These are phyloP conservation scores for Pseudomugil tenellus DNA, from an alignment of 2,797 vertebrate genomes.

Conservation along the genomic window DNA sequence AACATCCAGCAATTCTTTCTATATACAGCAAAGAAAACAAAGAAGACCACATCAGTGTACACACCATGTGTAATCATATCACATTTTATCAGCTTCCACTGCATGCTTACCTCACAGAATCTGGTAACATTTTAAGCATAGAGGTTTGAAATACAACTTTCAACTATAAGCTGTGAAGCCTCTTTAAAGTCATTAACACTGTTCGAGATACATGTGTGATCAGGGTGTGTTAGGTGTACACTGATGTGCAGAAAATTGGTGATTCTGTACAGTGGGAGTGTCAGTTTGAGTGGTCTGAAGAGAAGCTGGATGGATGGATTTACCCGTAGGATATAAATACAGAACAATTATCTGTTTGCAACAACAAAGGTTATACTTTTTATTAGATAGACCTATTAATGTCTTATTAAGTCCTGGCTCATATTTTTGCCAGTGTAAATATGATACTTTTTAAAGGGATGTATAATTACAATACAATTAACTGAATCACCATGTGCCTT, in stretches of 20 bases:
- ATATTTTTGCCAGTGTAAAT: background rate
- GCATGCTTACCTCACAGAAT: background rate
- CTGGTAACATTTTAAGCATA: background rate
- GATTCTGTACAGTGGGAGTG: too few relatives aligned
- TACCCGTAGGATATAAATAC: background rate
- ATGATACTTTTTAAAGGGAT: background rate
- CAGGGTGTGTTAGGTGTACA: too few relatives aligned
- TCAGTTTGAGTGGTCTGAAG: too few relatives aligned
- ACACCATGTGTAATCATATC: too few relatives aligned
- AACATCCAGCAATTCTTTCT: background rate
- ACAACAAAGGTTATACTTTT: too few relatives aligned
- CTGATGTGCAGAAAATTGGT: too few relatives aligned
- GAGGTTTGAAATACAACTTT: background rate
- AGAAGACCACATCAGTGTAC: background rate
- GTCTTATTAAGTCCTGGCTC: background rate
- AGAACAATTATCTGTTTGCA: background rate
- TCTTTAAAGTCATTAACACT: background rate
- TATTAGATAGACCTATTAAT: background rate
- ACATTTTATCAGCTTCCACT: too few relatives aligned
- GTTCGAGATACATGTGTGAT: background rate
- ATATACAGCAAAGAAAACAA: background rate
- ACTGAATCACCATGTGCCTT: background rate
- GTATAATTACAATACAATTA: background rate
- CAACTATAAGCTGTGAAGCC: background rate
- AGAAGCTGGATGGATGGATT: too few relatives aligned